Conservation (phyloP, 2,797 vertebrate genomes). For the Hippoglossus hippoglossus region DNA sequence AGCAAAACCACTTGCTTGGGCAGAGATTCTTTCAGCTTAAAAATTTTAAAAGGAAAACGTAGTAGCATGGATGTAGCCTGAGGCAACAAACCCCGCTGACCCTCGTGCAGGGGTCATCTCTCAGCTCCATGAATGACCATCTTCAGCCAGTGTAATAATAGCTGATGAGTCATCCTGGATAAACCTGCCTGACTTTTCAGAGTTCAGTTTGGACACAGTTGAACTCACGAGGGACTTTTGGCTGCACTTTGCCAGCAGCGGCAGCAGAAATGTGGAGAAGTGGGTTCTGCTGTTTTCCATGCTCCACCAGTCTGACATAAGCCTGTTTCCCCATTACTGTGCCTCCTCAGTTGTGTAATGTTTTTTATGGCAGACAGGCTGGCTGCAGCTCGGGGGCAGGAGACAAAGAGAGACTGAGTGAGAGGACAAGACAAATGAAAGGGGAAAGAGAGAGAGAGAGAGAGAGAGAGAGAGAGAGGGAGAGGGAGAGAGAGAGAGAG, state of each 20-base stretch:
- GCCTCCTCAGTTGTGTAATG: conserved; percentile 69
- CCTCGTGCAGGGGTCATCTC: conserved; percentile 12
- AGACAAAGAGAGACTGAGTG: conserved; percentile 72
- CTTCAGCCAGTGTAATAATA: conserved; percentile 44
- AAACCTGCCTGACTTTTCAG: conserved; percentile 52
- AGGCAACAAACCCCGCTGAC: conserved; percentile 12
- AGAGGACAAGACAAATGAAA: conserved; percentile 45
- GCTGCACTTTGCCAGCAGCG: conserved; percentile 57
- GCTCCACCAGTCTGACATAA: conserved; percentile 74
- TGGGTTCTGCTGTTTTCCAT: conserved; percentile 72
- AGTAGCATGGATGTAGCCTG: not conserved
- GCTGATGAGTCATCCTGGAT: conserved; percentile 55
- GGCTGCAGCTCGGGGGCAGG: conserved; percentile 51
- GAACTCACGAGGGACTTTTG: conserved; percentile 50
- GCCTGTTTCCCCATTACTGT: conserved; percentile 68
- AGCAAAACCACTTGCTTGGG: too few relatives aligned
- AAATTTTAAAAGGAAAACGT: too few relatives aligned
- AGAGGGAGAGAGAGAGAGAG: conserved; percentile 12
- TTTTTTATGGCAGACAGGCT: conserved; percentile 75
- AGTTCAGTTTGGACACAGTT: conserved; percentile 56
- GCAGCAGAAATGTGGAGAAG: conserved; percentile 65
- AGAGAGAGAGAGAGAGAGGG: conserved; percentile 10
- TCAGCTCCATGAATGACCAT: conserved; percentile 12
- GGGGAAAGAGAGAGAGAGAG: conserved; percentile 9
- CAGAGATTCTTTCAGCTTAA: too few relatives aligned